Evolutionary conservation across 2,888 invertebrate species (phyloP).

Genomic region (Pandemis corylana): DNA sequence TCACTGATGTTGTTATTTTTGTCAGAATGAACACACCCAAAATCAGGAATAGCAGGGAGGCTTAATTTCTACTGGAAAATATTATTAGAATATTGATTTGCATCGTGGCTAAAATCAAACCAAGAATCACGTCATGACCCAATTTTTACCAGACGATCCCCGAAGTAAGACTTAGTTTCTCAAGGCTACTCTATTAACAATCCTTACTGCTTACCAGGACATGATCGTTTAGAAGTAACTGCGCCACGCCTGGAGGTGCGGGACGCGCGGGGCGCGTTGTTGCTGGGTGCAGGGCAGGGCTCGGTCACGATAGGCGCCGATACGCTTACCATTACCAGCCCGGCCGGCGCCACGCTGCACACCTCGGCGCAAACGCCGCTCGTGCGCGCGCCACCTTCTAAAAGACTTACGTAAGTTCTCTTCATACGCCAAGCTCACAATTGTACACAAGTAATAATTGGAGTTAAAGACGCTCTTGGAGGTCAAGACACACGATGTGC

Average conservation of each 20-base stretch:
- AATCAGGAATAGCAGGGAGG: too few relatives aligned
- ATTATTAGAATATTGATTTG: neutral
- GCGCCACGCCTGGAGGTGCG: conserved; percentile 91
- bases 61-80: neutral
- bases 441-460: too few relatives aligned
- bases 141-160: too few relatives aligned
- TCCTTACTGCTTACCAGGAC: conserved; percentile 82
- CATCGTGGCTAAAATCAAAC: neutral
- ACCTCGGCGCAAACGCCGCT: conserved; percentile 94
- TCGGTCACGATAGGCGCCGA: conserved; percentile 94
- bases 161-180: neutral
- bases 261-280: conserved; percentile 90
- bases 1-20: neutral
- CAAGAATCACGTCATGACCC: too few relatives aligned
- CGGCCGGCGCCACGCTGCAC: conserved; percentile 93
- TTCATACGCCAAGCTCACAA: too few relatives aligned
- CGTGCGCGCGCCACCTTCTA: conserved; percentile 92
- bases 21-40: neutral
- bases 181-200: neutral
- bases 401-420: conserved; percentile 90
- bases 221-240: conserved; percentile 93
- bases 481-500: too few relatives aligned
- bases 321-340: conserved; percentile 90
- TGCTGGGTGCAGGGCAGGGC: conserved; percentile 92
- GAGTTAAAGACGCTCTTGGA: too few relatives aligned